Conservation (phyloP, 2,113 vertebrate genomes). For the Sula dactylatra region DNA sequence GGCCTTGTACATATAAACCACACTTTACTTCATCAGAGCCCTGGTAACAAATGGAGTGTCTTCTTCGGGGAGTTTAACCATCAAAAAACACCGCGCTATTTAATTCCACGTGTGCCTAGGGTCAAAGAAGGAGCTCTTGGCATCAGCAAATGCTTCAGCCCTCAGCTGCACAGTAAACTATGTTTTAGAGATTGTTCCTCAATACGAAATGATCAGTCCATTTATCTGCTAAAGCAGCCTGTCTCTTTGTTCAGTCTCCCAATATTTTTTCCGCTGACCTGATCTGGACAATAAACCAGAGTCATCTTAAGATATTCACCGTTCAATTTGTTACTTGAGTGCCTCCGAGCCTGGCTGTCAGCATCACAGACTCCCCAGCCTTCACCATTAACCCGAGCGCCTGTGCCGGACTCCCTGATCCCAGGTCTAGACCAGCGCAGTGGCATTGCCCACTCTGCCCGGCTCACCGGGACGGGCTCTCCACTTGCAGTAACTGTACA, state of each 20-base stretch:
- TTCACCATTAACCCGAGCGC: neutral
- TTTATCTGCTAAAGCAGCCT: slow-evolving; percentile 95
- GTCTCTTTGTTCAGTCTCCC: slow-evolving; percentile 89
- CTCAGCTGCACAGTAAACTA: slow-evolving; percentile 92
- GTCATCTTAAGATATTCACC: slow-evolving; percentile 78
- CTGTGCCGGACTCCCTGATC: neutral
- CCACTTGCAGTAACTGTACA: fast-evolving
- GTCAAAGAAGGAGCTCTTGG: slow-evolving; percentile 89
- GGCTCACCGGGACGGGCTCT: fast-evolving
- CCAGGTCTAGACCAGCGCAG: fast-evolving
- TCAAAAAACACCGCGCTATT: slow-evolving; percentile 88
- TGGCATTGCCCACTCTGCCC: fast-evolving
- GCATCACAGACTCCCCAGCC: neutral
- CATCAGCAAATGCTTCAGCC: slow-evolving; percentile 83
- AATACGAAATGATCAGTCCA: slow-evolving; percentile 97
- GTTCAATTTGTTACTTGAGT: slow-evolving; percentile 88
- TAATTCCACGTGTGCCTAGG: slow-evolving; percentile 87
- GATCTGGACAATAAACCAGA: slow-evolving; percentile 94
- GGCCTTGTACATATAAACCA: slow-evolving; percentile 90
- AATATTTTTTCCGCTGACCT: slow-evolving; percentile 92
- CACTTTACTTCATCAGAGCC: slow-evolving; percentile 94
- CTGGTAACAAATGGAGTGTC: slow-evolving; percentile 96
- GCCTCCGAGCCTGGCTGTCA: neutral
- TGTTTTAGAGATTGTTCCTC: slow-evolving; percentile 98
- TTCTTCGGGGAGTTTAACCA: slow-evolving; percentile 90